Evolutionary conservation across 2,113 vertebrate genomes (phyloP), one percentile per base, ranked within the genome.

Genomic region (Microtus montanus): DNA sequence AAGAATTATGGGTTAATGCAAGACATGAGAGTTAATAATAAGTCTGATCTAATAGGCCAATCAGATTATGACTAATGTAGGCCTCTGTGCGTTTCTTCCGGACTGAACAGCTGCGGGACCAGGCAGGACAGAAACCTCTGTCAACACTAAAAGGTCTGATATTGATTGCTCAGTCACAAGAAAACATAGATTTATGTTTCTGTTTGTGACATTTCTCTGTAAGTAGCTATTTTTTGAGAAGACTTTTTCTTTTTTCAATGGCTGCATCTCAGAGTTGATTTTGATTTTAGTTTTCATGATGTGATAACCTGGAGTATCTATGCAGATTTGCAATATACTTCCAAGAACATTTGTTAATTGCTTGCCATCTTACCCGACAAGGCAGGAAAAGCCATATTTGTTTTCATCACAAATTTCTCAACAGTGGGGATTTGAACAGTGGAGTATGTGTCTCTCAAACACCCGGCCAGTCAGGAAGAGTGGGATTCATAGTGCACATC

Each of bases 331-430:
- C 95, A 89, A 94, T 88, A 52, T 94, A 79, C 95, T 95, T 91
- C 87, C 66, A 80, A 93, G 84, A 91, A n/a, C 92, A 90, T 95
- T 96, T 91, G 79, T 85, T 96, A 95, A 96, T 94, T 90, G 47
- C 68, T 79, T 91, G 79, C 64, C 15, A 4, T 66, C 38, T 87
- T 92, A 90, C 73, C 84, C 41, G 61, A 54, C 0, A 64, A 95
- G 85, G 30, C 64, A 70, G 85, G 89, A 89, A 83, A 87, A 96
- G 89, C n/a, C 26, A 19, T 10, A 95, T 96, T 92, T 92, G 68
- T 61, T 47, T 96, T 96, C 87, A 92, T 11, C 63, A 17, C 19
- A 20, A 91, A 64, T 91, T 83, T 92, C n/a, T 38, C 2, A 61
- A 41, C 54, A 79, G 78, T 83, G n/a, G 73, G 61, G 28, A 41